Evolutionary conservation across 2,797 vertebrate genomes (phyloP), one percentile per base, ranked within the genome.

Genomic region (Poecile montanus): DNA sequence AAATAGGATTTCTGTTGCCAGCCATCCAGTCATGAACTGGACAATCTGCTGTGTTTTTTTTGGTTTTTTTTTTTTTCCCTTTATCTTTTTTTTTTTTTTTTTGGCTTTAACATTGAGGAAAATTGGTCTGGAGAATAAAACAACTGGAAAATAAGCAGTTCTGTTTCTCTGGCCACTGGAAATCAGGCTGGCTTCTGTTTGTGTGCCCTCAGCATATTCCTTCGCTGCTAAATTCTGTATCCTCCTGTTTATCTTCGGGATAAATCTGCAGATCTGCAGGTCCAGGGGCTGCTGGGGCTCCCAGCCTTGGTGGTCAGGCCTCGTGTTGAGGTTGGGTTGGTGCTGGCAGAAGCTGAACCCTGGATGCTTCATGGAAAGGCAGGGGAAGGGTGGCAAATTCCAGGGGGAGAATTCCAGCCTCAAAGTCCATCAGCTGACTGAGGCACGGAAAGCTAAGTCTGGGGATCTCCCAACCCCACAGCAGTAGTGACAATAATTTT

Each of bases 1-100:
- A 96, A 95, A 93, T 87, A 91, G 95, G 96, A 96, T 96, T 95
- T 92, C 91, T 91, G 92, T 82, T 96, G 94, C 94, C 94, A 96
- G 94, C 88, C 84, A 94, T 86, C 92, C 71, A 82, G 81, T 96
- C 86, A 88, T 79, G 94, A 85, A 95, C 66, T 89, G 93, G 96
- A 95, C 95, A 96, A 88, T 92, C 92, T 92, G 79, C 87, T 86
- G 82, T 44, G 90, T 13, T 29, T 77, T 82, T 79, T 87, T 23
- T 25, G 38, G 5, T 16, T 6, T 5, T 48, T 42, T 34, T 44
- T 11, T 23, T 34, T 29, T 47, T 50, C 23, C 13, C 5, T 13
- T 4, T 34, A 36, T 23, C 27, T 47, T 36, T 22, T 70, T 66
- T 63, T 83, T 21, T 25, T 15, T 38, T 47, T 34, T 44, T 42